A percentile compares a stretch with the other conserved stretches of the same genome.
Conservation (phyloP, 2,888 invertebrate genomes). For the Cephus sareptanus region DNA sequence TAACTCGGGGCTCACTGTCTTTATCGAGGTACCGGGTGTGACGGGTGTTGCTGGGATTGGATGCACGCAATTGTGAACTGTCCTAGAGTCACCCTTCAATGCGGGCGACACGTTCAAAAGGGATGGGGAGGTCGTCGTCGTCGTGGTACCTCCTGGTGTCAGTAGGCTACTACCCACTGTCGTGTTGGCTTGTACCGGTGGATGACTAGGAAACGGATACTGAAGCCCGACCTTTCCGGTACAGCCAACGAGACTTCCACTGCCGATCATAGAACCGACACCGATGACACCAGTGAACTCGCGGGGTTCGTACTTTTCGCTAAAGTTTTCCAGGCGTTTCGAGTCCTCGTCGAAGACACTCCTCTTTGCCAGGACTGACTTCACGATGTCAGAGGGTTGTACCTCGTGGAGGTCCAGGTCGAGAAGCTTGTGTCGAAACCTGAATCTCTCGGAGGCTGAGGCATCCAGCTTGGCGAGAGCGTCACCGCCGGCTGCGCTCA, state of each 20-base stretch:
- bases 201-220: slow-evolving; percentile 84
- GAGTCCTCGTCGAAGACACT: slow-evolving; percentile 97
- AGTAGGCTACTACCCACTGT: slow-evolving; percentile 52
- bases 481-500: slow-evolving; percentile 71
- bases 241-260: slow-evolving; percentile 47
- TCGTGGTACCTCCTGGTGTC: slow-evolving; percentile 8
- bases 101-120: slow-evolving; percentile 28
- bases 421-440: slow-evolving; percentile 78
- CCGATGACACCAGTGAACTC: slow-evolving; percentile 67
- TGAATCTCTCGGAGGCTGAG: slow-evolving; percentile 69
- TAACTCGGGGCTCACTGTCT: slow-evolving; percentile 54
- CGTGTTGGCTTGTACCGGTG: slow-evolving; percentile 68
- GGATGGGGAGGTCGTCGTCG: slow-evolving; percentile 10
- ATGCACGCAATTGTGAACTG: slow-evolving; percentile 53
- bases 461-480: slow-evolving; percentile 69
- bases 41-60: slow-evolving; percentile 59
- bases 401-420: slow-evolving; percentile 84
- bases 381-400: slow-evolving; percentile 94
- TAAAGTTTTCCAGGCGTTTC: slow-evolving; percentile 88
- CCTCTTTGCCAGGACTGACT: slow-evolving; percentile 89
- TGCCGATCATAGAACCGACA: slow-evolving; percentile 48
- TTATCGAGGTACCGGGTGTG: slow-evolving; percentile 49
- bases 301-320: slow-evolving; percentile 82
- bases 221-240: slow-evolving; percentile 73
- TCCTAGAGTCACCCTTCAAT: slow-evolving; percentile 49